phyloP scores from a whole-genome alignment of 1,140 invertebrate genomes.

The Aplysia californica region DNA sequence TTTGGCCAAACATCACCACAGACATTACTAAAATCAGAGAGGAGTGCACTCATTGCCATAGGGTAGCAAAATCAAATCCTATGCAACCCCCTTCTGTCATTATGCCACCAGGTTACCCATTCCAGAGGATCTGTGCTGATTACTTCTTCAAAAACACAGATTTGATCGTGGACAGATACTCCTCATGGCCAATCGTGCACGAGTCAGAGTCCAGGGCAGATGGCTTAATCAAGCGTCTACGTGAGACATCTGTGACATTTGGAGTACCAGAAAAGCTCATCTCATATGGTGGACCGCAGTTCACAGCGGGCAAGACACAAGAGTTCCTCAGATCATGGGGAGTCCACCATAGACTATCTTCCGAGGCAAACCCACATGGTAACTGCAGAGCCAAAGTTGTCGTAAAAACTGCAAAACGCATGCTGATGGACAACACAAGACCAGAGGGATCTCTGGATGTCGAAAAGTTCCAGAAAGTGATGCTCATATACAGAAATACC shows the following conservation, averaged over 20 bases:
- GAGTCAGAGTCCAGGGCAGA: conserved; percentile 23
- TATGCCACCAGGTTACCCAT: conserved; percentile 32
- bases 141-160: conserved; percentile 14
- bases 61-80: conserved; percentile 34
- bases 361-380: not conserved
- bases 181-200: conserved; percentile 29
- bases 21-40: conserved; percentile 29
- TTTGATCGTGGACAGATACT: conserved; percentile 25
- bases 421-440: conserved; percentile 12
- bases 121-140: conserved; percentile 32
- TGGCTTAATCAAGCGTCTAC: conserved; percentile 16
- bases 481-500: conserved; percentile 35
- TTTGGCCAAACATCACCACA: conserved; percentile 16
- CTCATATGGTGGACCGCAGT: conserved; percentile 33
- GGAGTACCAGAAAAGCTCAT: conserved; percentile 30
- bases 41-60: conserved; percentile 36
- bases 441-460: conserved; percentile 22
- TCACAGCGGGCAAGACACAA: conserved; percentile 17
- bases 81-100: conserved; percentile 29
- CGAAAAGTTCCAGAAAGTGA: conserved; percentile 25
- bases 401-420: not conserved
- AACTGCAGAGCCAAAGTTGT: not conserved
- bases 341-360: not conserved
- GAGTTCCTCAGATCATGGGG: conserved; percentile 20
- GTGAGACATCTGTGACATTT: conserved; percentile 32